Evolutionary conservation across 2,888 invertebrate species (phyloP), one percentile per base, ranked within the genome.

Genomic region (Tetanocera ferruginea): DNA sequence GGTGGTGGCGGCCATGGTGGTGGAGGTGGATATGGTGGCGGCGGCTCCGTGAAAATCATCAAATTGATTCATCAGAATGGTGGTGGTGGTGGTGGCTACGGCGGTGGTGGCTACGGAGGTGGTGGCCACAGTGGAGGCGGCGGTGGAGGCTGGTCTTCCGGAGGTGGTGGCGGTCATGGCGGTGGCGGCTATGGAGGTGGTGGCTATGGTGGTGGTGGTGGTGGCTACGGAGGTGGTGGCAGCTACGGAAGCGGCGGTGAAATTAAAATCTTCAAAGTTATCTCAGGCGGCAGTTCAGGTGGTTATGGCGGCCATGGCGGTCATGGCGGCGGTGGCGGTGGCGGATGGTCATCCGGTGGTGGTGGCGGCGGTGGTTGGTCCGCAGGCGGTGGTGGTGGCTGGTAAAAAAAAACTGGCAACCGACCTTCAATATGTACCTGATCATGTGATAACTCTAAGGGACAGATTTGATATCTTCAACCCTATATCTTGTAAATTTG

Each of bases 51-150:
- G 17, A 76, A 76, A 76, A 57, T 67, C 23, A 52, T 69, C 14
- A 76, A 69, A 76, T 19, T 67, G 25, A 69, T 67, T 57, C 34
- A 52, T 23, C 34, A 31, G 31, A 70, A 71, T 14, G 76, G 70
- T 14, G 70, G 71, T 43, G 71, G 73, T 8, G 74, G 64, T 23
- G 70, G 71, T 28, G 78, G 74, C 14, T 55, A 64, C 25, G 80
- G 76, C 25, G 66, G 25, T 37, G 80, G 75, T 1, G 76, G 79
- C 17, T 49, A 57, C 37, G 80, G 85, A 83, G 23, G 84, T 23
- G 80, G 83, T 5, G 77, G 84, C 83, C 52, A 84, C 84, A 0
- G 82, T 81, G 80, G 85, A 82, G 23, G 84, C 70, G 83, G 81
- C 9, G 80, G 78, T 34, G 79, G 79, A 49, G 67, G 80, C 6